Evolutionary conservation across 2,113 vertebrate species (phyloP), one percentile per base, ranked within the genome.

Genomic region (Nothoprocta pentlandii): DNA sequence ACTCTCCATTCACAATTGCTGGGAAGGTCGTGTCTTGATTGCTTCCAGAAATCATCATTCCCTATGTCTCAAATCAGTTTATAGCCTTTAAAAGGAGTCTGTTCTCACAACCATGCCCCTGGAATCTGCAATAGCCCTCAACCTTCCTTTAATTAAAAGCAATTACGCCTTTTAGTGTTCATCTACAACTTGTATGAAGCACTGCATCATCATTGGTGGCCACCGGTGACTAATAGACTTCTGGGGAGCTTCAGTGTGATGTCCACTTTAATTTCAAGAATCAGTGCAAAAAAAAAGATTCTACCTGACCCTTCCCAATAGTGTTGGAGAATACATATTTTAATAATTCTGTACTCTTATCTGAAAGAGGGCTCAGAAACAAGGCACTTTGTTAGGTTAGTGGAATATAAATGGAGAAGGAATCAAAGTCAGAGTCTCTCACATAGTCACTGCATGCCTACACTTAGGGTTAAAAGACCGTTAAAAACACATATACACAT

Each of bases 151-250:
- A 20, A 21, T 0, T 32, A n/a, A 41, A 68, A 71, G 36, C 9
- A 81, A 67, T 70, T n/a, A 5, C 3, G 0, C 4, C 1, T 21
- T 5, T 64, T 90, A 63, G 20, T 53, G 7, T 14, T 12, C 21
- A 6, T 2, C 3, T 36, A 0, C 21, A 47, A 49, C 2, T 42
- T 56, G 9, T 21, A 16, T 79, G 32, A 73, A 82, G 47, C 10
- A 4, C 26, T 56, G 0, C 7, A 9, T 25, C 61, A 25, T 32
- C 59, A 76, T n/a, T 1, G 2, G 10, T 2, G 9, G 14, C 16
- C 26, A 22, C 11, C 59, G 32, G 8, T 66, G 32, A 28, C 16
- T 61, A 42, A 9, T 0, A 6, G 41, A 23, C 1, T 1, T 87
- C 58, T 64, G 15, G 42, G 62, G 36, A 4, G 10, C 32, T 64